Percentiles rank a stretch among this genome's conserved stretches.
These are phyloP conservation scores for Euura lappo DNA, from an alignment of 1,140 invertebrate species.

Conservation along the genomic window DNA sequence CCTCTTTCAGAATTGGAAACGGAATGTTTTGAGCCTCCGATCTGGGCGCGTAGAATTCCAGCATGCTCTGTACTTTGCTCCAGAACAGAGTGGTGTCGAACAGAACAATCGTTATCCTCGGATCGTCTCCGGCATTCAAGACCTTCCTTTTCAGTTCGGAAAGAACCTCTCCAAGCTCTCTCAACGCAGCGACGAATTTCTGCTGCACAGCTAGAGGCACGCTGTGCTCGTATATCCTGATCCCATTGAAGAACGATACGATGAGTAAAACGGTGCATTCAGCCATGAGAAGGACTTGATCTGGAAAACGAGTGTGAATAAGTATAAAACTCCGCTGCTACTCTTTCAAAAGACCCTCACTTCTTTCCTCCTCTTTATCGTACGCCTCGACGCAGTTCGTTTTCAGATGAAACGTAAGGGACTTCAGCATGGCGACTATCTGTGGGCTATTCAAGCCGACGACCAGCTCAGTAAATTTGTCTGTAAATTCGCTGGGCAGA, in stretches of 20 bases:
- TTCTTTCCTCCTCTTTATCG: constrained; percentile 6
- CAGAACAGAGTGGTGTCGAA: not conserved
- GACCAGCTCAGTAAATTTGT: constrained; percentile 19
- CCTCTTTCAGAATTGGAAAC: not conserved
- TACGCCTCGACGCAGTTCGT: constrained; percentile 18
- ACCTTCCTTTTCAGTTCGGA: not conserved
- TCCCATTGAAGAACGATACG: not conserved
- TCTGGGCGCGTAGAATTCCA: not conserved
- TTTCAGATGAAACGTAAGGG: constrained; percentile 23
- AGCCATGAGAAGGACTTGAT: constrained; percentile 16
- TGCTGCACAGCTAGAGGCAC: not conserved
- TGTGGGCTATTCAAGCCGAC: constrained; percentile 26
- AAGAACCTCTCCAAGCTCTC: not conserved
- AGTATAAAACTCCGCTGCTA: not conserved
- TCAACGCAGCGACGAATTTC: not conserved
- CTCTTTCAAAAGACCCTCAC: not conserved
- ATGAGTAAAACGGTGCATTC: constrained; percentile 11
- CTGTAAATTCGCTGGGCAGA: not conserved
- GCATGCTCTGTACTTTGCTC: not conserved
- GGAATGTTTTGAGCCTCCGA: not conserved
- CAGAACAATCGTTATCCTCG: not conserved
- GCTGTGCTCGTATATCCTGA: not conserved
- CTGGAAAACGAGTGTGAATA: constrained; percentile 16
- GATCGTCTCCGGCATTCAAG: not conserved
- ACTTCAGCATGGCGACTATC: constrained; percentile 23